Evolutionary conservation across 2,888 invertebrate species (phyloP), one percentile per base, ranked within the genome.

Genomic region (Acrocera orbiculus): DNA sequence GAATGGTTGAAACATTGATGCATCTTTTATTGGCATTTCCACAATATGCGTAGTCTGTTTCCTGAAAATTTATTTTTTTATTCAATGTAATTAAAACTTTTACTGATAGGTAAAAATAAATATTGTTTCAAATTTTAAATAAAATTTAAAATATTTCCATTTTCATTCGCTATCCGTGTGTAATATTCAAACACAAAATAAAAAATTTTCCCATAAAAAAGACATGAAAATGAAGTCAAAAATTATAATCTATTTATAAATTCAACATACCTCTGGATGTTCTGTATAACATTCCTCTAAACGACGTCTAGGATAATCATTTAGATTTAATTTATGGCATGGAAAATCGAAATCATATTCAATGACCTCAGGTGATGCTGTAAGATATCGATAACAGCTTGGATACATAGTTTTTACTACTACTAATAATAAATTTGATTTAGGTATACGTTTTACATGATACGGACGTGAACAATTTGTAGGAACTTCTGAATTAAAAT

Each of bases 251-350:
- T 13, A 14, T 14, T 27, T 14, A 15, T n/a, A 11, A 25, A 11
- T 14, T 9, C n/a, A n/a, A 40, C 50, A 59, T 58, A 77, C 77
- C 62, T 70, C 61, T 24, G 73, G 70, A 58, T 83, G 76, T 45
- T 76, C 73, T 32, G 81, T 80, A 49, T 67, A 83, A 52, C 85
- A 85, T 35, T 75, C 79, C 38, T 74, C 70, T 16, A 82, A 64
- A 37, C 74, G 65, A 41, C 81, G 61, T 20, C 82, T 62, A 4
- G 67, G 65, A 42, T 81, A 61, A 35, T 67, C 65, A 43, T 78
- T 80, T 43, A 83, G 58, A 38, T 73, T 65, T 34, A 79, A 60
- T 54, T 85, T 85, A 47, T 83, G 76, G 50, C 85, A 85, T 0
- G 80, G 76, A 46, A 72, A 69, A 17, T 65, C 62, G 19, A 63